Evolutionary conservation across 2,113 vertebrate species (phyloP).

Genomic region (Heptranchias perlo): DNA sequence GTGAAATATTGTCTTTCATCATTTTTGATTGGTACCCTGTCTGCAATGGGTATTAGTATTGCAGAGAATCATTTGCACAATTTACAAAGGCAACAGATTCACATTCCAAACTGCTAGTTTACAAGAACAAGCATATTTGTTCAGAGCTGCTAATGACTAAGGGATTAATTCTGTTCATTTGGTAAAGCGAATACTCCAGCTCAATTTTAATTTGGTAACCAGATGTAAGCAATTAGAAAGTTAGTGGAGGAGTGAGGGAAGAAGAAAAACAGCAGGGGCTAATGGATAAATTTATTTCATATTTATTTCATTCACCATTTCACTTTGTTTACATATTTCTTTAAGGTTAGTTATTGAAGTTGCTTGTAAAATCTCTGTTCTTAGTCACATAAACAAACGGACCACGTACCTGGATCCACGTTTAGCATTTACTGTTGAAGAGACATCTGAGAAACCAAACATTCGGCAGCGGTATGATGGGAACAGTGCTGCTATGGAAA

Average conservation of each 20-base stretch:
- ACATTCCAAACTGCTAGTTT: not conserved
- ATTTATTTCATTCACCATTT: not conserved
- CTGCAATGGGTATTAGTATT: not conserved
- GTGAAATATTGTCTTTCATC: not conserved
- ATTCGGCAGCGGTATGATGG: conserved; percentile 77
- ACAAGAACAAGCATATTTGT: not conserved
- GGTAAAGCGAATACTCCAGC: not conserved
- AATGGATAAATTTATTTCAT: not conserved
- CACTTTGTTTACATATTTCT: conserved; percentile 40
- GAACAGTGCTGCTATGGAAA: conserved; percentile 83
- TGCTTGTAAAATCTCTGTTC: conserved; percentile 39
- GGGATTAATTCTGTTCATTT: not conserved
- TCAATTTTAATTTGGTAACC: not conserved
- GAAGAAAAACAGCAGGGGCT: not conserved
- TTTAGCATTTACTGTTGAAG: conserved; percentile 93
- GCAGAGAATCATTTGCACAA: not conserved
- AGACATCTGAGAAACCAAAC: conserved; percentile 71
- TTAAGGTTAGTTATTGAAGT: not conserved
- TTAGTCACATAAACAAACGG: conserved; percentile 92
- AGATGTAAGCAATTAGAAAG: not conserved
- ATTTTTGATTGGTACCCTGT: not conserved
- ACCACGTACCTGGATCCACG: conserved; percentile 91
- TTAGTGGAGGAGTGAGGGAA: not conserved
- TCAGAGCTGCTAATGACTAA: not conserved
- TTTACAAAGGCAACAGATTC: not conserved